Evolutionary conservation across 2,113 vertebrate genomes (phyloP), one percentile per base, ranked within the genome.

Genomic region (Rutilus rutilus): DNA sequence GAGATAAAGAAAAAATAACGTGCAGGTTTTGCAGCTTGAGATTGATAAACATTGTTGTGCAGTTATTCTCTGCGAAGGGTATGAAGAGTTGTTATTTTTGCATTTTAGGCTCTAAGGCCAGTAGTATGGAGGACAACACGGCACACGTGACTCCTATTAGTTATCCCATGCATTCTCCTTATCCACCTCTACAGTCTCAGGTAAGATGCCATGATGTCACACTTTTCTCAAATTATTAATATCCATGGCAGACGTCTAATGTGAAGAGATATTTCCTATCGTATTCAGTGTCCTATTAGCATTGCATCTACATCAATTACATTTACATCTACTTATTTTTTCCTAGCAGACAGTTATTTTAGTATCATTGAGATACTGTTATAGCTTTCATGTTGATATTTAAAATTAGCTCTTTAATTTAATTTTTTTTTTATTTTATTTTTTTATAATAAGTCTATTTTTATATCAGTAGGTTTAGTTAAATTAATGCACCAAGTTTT

Each of bases 151-250:
- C 95, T 89, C 1, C 90, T 21, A 92, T 95, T n/a, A 59, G 94
- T 5, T 97, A 96, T 50, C 52, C 94, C 25, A 91, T 96, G 93
- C 89, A 95, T 0, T 60, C 96, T 17, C 86, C 96, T 25, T 98
- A 96, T n/a, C 57, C 96, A 23, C 87, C 97, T 47, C 93, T 97
- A 83, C 96, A 95, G 1, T 90, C 95, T 86, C 97, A 97, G 96
- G 97, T 99, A 91, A 91, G 91, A 19, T 33, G 23, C 50, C 17
- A 50, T 14, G 4, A 75, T 36, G 4, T 33, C 27, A 67, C 65
- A 71, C 8, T 9, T 39, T 39, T 11, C 30, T 17, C 30, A 36
- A 33, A 23, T 57, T 77, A 54, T 54, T 6, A 21, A 54, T 77
- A 33, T 77, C 4, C 50, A 6, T 23, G 21, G 33, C 12, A 15